phyloP scores from a whole-genome alignment of 2,113 vertebrate genomes.

The Notothenia coriiceps region DNA sequence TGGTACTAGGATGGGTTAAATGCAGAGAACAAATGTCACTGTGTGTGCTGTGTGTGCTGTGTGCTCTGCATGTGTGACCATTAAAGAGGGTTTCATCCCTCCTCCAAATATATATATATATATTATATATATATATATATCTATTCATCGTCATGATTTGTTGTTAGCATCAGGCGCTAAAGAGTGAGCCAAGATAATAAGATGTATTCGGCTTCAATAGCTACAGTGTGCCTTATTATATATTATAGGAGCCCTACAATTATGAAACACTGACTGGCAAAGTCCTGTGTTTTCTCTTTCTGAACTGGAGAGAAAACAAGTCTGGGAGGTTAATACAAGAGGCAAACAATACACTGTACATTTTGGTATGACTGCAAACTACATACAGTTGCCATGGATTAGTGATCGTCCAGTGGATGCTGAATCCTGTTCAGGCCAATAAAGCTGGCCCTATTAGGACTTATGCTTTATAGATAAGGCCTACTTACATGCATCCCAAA shows the following conservation, averaged over 20 bases:
- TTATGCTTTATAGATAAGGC: slow-evolving; percentile 51
- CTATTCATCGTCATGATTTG: too few relatives aligned
- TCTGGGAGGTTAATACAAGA: slow-evolving; percentile 46
- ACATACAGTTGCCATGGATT: slow-evolving; percentile 53
- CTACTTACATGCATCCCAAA: slow-evolving; percentile 48
- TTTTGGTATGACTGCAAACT: slow-evolving; percentile 45
- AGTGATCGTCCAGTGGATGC: slow-evolving; percentile 60
- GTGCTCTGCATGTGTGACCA: too few relatives aligned
- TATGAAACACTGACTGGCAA: slow-evolving; percentile 15
- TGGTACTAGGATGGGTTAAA: too few relatives aligned
- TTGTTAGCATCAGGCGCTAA: too few relatives aligned
- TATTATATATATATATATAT: too few relatives aligned
- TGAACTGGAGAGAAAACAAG: slow-evolving; percentile 41
- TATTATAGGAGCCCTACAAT: slow-evolving; percentile 6
- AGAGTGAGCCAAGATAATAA: too few relatives aligned
- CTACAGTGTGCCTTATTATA: not conserved
- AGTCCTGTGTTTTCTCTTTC: slow-evolving; percentile 21
- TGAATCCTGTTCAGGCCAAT: slow-evolving; percentile 61
- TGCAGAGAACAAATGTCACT: too few relatives aligned
- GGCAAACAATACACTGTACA: slow-evolving; percentile 33
- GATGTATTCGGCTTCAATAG: too few relatives aligned
- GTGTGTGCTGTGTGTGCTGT: too few relatives aligned
- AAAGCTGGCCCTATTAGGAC: slow-evolving; percentile 48
- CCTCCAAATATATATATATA: too few relatives aligned
- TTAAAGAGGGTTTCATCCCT: too few relatives aligned